These are phyloP conservation scores for Ruditapes philippinarum DNA, from an alignment of 1,140 invertebrate species.

Conservation along the genomic window DNA sequence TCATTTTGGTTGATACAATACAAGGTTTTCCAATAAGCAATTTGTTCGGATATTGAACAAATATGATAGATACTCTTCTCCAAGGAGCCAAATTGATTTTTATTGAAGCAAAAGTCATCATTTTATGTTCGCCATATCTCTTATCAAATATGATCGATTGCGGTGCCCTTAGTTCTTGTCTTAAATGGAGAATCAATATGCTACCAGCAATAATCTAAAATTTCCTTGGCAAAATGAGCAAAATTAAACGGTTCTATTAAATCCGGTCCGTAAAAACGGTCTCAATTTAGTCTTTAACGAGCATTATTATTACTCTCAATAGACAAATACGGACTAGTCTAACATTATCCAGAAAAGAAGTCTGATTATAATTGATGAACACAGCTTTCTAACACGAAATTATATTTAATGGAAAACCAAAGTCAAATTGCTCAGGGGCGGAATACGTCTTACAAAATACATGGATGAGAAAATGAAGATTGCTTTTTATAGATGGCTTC, in stretches of 20 bases:
- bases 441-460: conserved; percentile 46
- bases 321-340: conserved; percentile 42
- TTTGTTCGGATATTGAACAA: conserved; percentile 59
- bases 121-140: conserved; percentile 56
- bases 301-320: neutral
- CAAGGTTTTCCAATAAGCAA: conserved; percentile 65
- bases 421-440: conserved; percentile 24
- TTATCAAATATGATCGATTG: conserved; percentile 63
- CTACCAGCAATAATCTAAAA: conserved; percentile 50
- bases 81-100: conserved; percentile 53
- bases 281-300: conserved; percentile 50
- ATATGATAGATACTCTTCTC: conserved; percentile 50
- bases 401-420: conserved; percentile 53
- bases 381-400: conserved; percentile 34
- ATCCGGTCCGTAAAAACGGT: conserved; percentile 20
- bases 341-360: conserved; percentile 52
- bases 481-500: neutral
- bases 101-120: conserved; percentile 54
- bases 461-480: conserved; percentile 1
- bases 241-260: conserved; percentile 52
- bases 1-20: neutral
- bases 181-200: conserved; percentile 63
- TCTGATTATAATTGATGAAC: conserved; percentile 63
- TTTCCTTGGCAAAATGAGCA: conserved; percentile 52
- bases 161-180: conserved; percentile 34